Conservation (phyloP, 2,888 invertebrate species). For the Ditula angustiorana region DNA sequence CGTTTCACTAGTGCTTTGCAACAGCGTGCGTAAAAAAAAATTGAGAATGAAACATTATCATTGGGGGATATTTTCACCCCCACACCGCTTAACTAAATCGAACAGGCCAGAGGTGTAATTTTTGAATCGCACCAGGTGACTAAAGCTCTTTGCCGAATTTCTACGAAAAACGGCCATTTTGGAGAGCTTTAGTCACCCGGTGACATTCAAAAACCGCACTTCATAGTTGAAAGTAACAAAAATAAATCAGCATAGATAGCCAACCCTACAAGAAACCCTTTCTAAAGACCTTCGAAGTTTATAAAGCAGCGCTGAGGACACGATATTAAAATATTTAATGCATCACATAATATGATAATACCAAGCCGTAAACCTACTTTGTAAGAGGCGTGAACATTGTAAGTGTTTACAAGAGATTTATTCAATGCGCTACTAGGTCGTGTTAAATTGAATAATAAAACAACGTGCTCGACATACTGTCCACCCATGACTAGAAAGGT, state of each 20-base stretch:
- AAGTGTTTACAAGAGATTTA: conserved; percentile 3
- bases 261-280: conserved; percentile 12
- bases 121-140: too few relatives aligned
- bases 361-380: conserved; percentile 26
- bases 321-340: conserved; percentile 36
- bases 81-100: too few relatives aligned
- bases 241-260: neutral
- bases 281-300: conserved; percentile 23
- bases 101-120: too few relatives aligned
- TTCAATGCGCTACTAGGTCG: neutral
- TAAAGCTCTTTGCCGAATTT: too few relatives aligned
- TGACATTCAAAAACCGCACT: too few relatives aligned
- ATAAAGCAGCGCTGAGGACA: conserved; percentile 30
- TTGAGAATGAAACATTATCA: too few relatives aligned
- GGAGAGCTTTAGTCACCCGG: too few relatives aligned
- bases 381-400: conserved; percentile 20
- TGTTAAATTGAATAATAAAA: conserved; percentile 3
- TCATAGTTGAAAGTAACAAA: too few relatives aligned
- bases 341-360: conserved; percentile 35
- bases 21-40: too few relatives aligned
- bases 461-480: neutral
- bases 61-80: too few relatives aligned
- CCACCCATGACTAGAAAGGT: neutral
- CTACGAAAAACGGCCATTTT: too few relatives aligned
- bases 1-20: too few relatives aligned